Conservation (phyloP, 2,888 invertebrate species). For the Oasisia sp. region DNA sequence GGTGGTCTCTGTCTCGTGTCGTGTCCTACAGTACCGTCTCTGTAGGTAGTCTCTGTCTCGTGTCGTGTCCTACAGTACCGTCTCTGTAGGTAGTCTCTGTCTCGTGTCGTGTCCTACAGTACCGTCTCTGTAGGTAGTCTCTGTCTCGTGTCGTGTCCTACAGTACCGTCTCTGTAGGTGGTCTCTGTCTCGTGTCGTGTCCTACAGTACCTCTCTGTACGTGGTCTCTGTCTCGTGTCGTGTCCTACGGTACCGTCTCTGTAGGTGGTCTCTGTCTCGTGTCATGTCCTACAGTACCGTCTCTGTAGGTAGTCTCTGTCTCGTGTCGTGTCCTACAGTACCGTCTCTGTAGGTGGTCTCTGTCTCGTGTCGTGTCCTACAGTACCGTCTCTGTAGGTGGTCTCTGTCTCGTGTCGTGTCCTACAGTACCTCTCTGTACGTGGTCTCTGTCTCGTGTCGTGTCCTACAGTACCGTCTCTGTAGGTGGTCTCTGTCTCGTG, state of each 20-base stretch:
- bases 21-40: constrained; percentile 17
- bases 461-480: constrained; percentile 32
- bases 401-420: constrained; percentile 3
- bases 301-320: no score
- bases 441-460: background rate
- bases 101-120: background rate
- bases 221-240: background rate
- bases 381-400: constrained; percentile 25
- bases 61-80: background rate
- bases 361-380: constrained; percentile 24
- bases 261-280: no score
- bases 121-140: constrained; percentile 36
- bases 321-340: constrained; percentile 29
- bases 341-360: constrained; percentile 13
- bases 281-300: constrained; percentile 33
- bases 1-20: constrained; percentile 25
- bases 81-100: constrained; percentile 36
- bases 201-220: no score
- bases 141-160: no score
- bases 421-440: constrained; percentile 29
- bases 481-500: no score
- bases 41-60: constrained; percentile 35
- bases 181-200: no score
- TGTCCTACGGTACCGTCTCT: constrained; percentile 32
- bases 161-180: no score